Base-by-base conservation (phyloP, 2,113 vertebrate species). In the Apteryx mantelli region DNA sequence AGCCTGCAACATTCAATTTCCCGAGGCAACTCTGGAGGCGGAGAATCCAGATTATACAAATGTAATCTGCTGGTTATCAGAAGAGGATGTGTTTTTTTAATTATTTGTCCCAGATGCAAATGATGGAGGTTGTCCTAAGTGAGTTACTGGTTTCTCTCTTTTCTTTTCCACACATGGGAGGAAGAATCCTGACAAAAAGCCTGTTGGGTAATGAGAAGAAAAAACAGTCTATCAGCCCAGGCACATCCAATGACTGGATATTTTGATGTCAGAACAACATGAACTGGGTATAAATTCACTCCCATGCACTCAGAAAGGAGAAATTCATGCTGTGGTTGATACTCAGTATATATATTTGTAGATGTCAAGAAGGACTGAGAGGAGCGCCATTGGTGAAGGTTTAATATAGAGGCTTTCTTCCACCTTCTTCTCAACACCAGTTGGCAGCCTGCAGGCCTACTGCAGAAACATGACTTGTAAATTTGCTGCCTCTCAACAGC, bases 301-400 rank as follows among this genome's bases (percentile, higher is more conserved):
- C 3, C 7, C 34, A 8, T 22, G 13, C 34, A 30, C 13, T 66
- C 69, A 65, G 25, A 9, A 50, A 84, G 61, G n/a, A 42, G 11
- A 53, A 36, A 5, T 65, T 52, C 2, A 11, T 48, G 21, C 16
- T 38, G 6, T 6, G 50, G 4, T 3, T 56, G 4, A 65, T 8
- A 58, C 30, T 76, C 32, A 28, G 13, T 46, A 20, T 16, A 15
- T 56, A 28, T 9, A 71, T 17, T 17, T 77, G 14, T 7, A 58
- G 30, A 24, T 11, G 14, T 15, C 10, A 65, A 32, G 1, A 4
- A 0, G 3, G 13, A 25, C 56, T 7, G 12, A 40, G 18, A 89
- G 46, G 11, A 88, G 9, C 11, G 42, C 7, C 13, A 6, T 32
- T 64, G 8, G 60, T 3, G 0, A 0, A 44, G 30, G 36, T 11